Evolutionary conservation across 2,113 vertebrate species (phyloP), one percentile per base, ranked within the genome.

Genomic region (Ceratotherium simum): DNA sequence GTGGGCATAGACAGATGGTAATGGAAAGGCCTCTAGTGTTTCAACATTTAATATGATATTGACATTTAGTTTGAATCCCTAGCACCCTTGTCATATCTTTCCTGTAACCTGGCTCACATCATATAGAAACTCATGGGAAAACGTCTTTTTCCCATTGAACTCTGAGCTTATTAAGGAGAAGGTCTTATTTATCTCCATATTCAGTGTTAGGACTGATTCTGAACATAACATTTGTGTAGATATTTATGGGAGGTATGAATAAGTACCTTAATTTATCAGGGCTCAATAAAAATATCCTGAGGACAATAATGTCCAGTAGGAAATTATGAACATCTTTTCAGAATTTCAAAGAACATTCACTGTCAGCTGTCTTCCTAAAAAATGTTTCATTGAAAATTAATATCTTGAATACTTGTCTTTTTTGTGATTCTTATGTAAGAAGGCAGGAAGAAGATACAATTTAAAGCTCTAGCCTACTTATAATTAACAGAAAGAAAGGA

Each of bases 281-380:
- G 60, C 46, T 89, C 86, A 92, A 17, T 91, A 76, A 95, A 93
- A 88, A 92, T 17, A 92, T 51, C 16, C 10, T 20, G 29, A 96
- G 64, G 70, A 91, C 33, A 75, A 16, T 82, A 42, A 90, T 31
- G 39, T 86, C 58, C 18, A 79, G 23, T 29, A 84, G 48, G 85
- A 95, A 88, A 94, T 93, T 56, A 81, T 75, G 46, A 72, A 25
- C 36, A 39, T 86, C 42, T 95, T 93, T 80, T 86, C 67, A 78
- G 39, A 82, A 81, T 83, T 95, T 90, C 58, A 83, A 76, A 96
- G 56, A 62, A 67, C 5, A 48, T 29, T 93, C 39, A 54, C 12
- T 62, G 23, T 67, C 12, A 64, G 27, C 6, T 69, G 16, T 76
- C 62, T 85, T 80, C 31, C n/a, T 92, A n/a, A 82, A 91, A 91